A percentile compares a stretch with the other conserved stretches of the same genome.
Evolutionary conservation across 2,888 invertebrate species (phyloP).

Genomic region (Anorthoa munda): DNA sequence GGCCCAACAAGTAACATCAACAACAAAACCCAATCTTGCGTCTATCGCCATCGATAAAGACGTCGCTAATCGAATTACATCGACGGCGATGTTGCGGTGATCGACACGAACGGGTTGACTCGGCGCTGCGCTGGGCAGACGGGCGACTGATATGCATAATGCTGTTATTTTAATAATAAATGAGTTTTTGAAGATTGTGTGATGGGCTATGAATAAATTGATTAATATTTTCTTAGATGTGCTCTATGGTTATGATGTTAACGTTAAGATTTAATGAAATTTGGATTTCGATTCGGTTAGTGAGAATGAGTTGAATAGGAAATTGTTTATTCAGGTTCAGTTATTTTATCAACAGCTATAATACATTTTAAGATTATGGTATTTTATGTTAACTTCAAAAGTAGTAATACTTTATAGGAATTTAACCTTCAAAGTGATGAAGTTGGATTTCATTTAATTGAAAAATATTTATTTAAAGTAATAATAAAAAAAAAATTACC

Average conservation of each 20-base stretch:
- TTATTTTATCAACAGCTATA: too few species aligned
- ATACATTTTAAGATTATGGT: too few species aligned
- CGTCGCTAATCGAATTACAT: constrained; percentile 72
- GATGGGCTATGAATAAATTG: constrained; percentile 53
- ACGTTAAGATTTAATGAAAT: constrained; percentile 15
- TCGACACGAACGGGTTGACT: constrained; percentile 52
- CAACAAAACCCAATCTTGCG: constrained; percentile 64
- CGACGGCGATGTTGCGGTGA: constrained; percentile 50
- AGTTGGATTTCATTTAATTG: too few species aligned
- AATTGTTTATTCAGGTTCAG: not conserved
- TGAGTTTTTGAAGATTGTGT: constrained; percentile 19
- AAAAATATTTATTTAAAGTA: too few species aligned
- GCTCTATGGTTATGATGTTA: not conserved
- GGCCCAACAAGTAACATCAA: constrained; percentile 57
- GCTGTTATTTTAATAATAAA: constrained; percentile 39
- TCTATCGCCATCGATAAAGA: constrained; percentile 67
- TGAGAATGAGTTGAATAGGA: not conserved
- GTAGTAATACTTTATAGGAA: too few species aligned
- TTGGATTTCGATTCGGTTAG: not conserved
- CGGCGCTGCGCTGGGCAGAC: constrained; percentile 20
- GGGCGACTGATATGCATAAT: constrained; percentile 45
- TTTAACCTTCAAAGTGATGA: too few species aligned
- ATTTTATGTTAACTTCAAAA: too few species aligned
- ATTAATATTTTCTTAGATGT: constrained; percentile 5
- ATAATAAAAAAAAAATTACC: too few species aligned